These are phyloP conservation scores for Stratiomys singularior DNA, from an alignment of 2,888 invertebrate genomes.

Conservation along the genomic window DNA sequence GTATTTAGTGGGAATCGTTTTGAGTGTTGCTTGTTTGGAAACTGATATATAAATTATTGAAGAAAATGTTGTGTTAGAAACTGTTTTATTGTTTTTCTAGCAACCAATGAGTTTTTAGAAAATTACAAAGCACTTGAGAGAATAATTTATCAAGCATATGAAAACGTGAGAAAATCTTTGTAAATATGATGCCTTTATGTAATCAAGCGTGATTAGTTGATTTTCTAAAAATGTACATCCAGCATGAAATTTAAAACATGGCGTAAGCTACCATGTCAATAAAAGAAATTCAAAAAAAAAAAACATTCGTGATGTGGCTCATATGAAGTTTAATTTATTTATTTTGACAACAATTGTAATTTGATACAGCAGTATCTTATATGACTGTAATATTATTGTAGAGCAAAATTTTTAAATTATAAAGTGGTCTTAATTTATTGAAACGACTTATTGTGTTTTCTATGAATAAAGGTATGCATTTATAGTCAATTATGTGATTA, in stretches of 20 bases:
- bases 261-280: background rate
- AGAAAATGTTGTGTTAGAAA: background rate
- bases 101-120: background rate
- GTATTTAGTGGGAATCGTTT: background rate
- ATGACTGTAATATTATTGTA: conserved; percentile 2
- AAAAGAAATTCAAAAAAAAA: background rate
- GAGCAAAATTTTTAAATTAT: background rate
- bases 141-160: background rate
- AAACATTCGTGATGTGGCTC: background rate
- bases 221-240: background rate
- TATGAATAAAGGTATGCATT: conserved; percentile 25
- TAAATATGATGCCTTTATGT: conserved; percentile 16
- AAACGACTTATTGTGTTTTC: conserved; percentile 12
- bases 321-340: conserved; percentile 3
- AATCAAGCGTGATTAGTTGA: background rate
- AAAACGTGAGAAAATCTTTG: background rate
- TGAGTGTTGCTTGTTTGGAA: conserved; percentile 28
- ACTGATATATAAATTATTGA: background rate
- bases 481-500: conserved; percentile 1
- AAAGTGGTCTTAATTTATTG: conserved; percentile 22
- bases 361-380: background rate
- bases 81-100: conserved; percentile 6
- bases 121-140: conserved; percentile 1
- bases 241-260: background rate
- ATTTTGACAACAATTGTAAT: background rate